Base-by-base conservation (phyloP, 2,888 invertebrate species). In the Drosophila robusta region DNA sequence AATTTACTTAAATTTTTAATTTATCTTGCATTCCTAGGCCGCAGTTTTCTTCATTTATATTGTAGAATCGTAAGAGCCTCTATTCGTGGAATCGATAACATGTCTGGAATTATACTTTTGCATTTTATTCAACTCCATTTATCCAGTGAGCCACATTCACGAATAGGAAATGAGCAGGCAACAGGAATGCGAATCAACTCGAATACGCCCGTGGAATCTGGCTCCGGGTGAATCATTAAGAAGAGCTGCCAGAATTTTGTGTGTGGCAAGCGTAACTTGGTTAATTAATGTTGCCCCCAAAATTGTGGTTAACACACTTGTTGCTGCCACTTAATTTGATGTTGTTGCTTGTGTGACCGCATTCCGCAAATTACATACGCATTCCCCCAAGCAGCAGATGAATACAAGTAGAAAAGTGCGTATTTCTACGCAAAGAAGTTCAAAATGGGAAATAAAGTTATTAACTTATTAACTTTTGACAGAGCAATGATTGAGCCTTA, bases 401-500 rank as follows among this genome's bases (percentile, higher is more conserved):
- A 39, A 57, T 51, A 50, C 14, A 55, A 18, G 45, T 38, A 41
- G 24, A 22, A 42, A 52, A 54, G 34, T 54, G 5, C 34, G 3
- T 24, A 26, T 14, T 16, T 11, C 9, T n/a, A n/a, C n/a, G n/a
- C n/a, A n/a, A n/a, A n/a, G n/a, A 16, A 22, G 26, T 7, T 22
- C 64, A 34, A 34, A 62, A 51, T 65, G 47, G 44, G 51, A 60
- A 54, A 77, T 72, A 55, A 71, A 73, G 70, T 75, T 87, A 75
- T 75, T 80, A 75, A 66, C 62, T 77, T 65, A 72, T 80, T 67
- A 70, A 69, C 54, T 44, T 80, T 67, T 61, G 74, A 39, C 64
- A 66, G 61, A 57, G 46, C 49, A 56, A 60, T 12, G 11, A 11
- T 32, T 11, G 9, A 11, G 32, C 4, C 34, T 34, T 12, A 34